These are phyloP conservation scores for Aromia moschata DNA, from an alignment of 2,888 invertebrate genomes.

Conservation along the genomic window DNA sequence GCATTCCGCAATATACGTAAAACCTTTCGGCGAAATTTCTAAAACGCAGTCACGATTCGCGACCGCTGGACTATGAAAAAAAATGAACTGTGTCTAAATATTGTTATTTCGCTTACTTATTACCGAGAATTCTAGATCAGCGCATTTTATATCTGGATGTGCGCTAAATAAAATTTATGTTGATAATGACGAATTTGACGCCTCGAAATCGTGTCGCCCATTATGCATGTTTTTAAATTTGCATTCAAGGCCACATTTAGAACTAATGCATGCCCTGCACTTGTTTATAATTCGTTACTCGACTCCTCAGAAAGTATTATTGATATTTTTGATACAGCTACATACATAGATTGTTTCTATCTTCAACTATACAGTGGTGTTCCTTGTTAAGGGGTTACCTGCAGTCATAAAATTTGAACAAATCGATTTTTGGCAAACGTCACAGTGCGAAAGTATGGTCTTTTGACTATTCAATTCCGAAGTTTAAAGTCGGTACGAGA, in stretches of 20 bases:
- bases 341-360: no score
- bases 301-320: slow-evolving; percentile 14
- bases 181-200: slow-evolving; percentile 33
- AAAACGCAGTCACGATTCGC: slow-evolving; percentile 51
- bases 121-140: slow-evolving; percentile 33
- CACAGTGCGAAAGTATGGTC: no score
- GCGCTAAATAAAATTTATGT: slow-evolving; percentile 25
- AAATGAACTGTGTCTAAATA: slow-evolving; percentile 23
- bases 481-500: no score
- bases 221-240: slow-evolving; percentile 28
- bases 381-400: no score
- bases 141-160: slow-evolving; percentile 30
- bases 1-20: slow-evolving; percentile 37
- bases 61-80: slow-evolving; percentile 13
- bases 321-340: slow-evolving; percentile 14
- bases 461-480: no score
- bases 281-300: slow-evolving; percentile 19
- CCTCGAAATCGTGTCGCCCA: slow-evolving; percentile 32
- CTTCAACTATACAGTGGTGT: slow-evolving; percentile 1
- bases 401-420: no score
- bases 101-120: slow-evolving; percentile 21
- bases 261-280: slow-evolving; percentile 20
- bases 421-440: no score
- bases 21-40: slow-evolving; percentile 56
- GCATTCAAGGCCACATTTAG: slow-evolving; percentile 28